phyloP scores from a whole-genome alignment of 2,113 vertebrate species.

The Scatophagus argus region DNA sequence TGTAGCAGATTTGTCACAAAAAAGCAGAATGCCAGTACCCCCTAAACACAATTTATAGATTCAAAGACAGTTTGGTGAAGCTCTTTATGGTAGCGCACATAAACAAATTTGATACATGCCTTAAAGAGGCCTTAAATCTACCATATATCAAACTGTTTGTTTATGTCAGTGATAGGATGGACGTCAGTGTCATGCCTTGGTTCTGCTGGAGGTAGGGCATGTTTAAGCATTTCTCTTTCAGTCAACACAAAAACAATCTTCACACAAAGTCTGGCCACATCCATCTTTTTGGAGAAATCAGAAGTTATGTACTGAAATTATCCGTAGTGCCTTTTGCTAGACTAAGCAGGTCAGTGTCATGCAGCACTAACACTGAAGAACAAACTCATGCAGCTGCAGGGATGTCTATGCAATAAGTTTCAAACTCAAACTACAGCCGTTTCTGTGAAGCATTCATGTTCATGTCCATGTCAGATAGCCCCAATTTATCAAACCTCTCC shows the following conservation, averaged over 20 bases:
- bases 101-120: constrained; percentile 22
- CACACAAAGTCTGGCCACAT: neutral
- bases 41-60: constrained; percentile 40
- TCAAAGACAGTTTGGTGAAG: constrained; percentile 10
- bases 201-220: constrained; percentile 40
- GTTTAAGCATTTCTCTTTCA: neutral
- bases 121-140: constrained; percentile 4
- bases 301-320: constrained; percentile 2
- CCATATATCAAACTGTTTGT: constrained; percentile 17
- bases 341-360: neutral
- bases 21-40: constrained; percentile 21
- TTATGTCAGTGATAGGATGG: constrained; percentile 1
- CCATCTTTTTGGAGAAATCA: neutral
- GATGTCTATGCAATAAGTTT: neutral
- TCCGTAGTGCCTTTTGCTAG: neutral
- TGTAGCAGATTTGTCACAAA: constrained; percentile 53
- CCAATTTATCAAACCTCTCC: constrained; percentile 66
- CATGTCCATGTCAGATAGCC: constrained; percentile 38
- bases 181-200: constrained; percentile 9
- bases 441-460: constrained; percentile 34
- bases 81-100: constrained; percentile 2
- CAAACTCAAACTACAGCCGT: constrained; percentile 19
- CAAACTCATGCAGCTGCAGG: neutral
- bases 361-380: neutral
- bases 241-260: neutral